A percentile compares a stretch with the other conserved stretches of the same genome.
These are phyloP conservation scores for Trachelus iudaicus DNA, from an alignment of 2,888 invertebrate species.

Conservation along the genomic window DNA sequence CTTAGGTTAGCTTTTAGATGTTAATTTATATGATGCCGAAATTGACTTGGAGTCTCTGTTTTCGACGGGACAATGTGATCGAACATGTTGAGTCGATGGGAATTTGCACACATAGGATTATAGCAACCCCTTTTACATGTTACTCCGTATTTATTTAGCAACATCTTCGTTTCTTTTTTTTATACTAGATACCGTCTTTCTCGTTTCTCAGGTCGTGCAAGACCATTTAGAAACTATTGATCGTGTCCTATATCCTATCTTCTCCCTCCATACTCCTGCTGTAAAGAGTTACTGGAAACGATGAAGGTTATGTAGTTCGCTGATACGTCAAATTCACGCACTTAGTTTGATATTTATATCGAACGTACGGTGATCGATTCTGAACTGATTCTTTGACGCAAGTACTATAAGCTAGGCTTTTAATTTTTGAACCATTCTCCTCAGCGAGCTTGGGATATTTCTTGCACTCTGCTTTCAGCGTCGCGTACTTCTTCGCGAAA, in stretches of 20 bases:
- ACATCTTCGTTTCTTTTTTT: not conserved
- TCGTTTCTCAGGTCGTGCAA: not conserved
- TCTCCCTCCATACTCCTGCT: not conserved
- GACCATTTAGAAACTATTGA: not conserved
- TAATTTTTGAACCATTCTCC: not conserved
- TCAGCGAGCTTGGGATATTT: not conserved
- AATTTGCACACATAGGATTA: not conserved
- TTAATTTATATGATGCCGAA: conserved; percentile 21
- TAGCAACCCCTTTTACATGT: not conserved
- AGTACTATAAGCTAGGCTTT: not conserved
- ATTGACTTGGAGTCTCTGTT: not conserved
- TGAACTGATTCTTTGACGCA: not conserved
- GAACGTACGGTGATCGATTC: not conserved
- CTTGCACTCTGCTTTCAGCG: not conserved
- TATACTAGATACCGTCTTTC: not conserved
- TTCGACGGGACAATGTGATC: not conserved
- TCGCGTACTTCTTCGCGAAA: not conserved
- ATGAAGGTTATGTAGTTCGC: not conserved
- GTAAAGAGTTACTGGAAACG: not conserved
- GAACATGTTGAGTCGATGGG: not conserved
- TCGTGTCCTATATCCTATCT: not conserved
- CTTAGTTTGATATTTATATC: not conserved
- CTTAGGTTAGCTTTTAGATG: conserved; percentile 29
- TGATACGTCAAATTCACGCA: not conserved
- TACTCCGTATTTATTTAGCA: not conserved